phyloP scores from a whole-genome alignment of 35 echinoderm and acorn worm genomes.

The Apostichopus californicus region DNA sequence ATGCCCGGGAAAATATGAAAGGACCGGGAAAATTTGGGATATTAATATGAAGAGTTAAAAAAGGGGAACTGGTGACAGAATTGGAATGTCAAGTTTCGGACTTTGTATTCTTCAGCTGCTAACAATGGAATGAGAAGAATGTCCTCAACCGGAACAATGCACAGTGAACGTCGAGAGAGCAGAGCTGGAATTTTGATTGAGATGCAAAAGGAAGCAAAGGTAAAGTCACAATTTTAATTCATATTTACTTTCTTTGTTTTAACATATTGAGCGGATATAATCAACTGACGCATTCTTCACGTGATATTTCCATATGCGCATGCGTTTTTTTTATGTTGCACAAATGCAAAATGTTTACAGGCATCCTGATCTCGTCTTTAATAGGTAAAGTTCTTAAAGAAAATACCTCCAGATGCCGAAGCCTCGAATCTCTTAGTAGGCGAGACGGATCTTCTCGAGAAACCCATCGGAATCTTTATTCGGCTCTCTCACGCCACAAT shows the following conservation, averaged over 20 bases:
- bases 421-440: conserved; percentile 85
- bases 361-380: not conserved
- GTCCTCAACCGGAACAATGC: conserved; percentile 14
- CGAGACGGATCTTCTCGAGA: conserved; percentile 75
- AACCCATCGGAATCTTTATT: conserved; percentile 76
- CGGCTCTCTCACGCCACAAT: conserved; percentile 57
- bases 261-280: no score
- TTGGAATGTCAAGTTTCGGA: no score
- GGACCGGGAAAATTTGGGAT: no score
- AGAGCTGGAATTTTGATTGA: not conserved
- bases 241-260: no score
- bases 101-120: not conserved
- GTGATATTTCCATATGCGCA: no score
- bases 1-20: no score
- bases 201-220: conserved; percentile 37
- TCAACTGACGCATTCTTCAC: no score
- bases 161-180: conserved; percentile 5
- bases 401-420: conserved; percentile 84
- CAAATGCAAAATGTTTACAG: no score
- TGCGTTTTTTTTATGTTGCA: no score
- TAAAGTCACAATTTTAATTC: not conserved
- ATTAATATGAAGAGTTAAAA: no score
- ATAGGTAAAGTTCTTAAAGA: conserved; percentile 78
- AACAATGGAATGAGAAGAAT: conserved; percentile 9
- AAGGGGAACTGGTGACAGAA: no score